Base-by-base conservation (phyloP, 2,888 invertebrate species). In the Keiferia lycopersicella region DNA sequence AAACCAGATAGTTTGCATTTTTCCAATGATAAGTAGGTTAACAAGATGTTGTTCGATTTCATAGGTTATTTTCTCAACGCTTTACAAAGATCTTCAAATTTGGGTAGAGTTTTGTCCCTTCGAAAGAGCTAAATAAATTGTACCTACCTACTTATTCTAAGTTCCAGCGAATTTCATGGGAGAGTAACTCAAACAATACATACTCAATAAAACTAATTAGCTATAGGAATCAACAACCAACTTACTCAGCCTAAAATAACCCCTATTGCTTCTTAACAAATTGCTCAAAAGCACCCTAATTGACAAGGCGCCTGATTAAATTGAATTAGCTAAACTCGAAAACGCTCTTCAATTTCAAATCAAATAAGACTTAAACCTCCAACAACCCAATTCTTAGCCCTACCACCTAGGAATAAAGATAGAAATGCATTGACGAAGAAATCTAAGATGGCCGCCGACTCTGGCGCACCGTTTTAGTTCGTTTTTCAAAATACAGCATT, bases 401-500 rank as follows among this genome's bases (percentile, higher is more conserved):
- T 74, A 74, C 61, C 38, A 8, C 1, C 0, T 22, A 50, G 38
- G 48, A 38, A 59, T 62, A 70, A 69, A 66, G 70, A 69, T 68
- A 39, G 62, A 67, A 70, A 69, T 64, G 72, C 65, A 58, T 64
- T 65, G 34, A 53, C 69, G 63, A 66, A 65, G 65, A 65, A 70
- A 74, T 76, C 64, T 81, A 87, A 87, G 73, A 87, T 87, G 87
- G 87, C 86, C 74, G 74, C 67, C 74, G 71, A 72, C 75, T 69
- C 80, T 61, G 70, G 79, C 81, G 83, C 81, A 77, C 73, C 77
- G 77, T 82, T 82, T 83, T 83, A 71, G 74, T 84, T 83, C 77
- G 76, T 83, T 87, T 88, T 87, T 83, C 78, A 80, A 81, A 82
- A 87, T 68, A 66, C 77, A 74, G 70, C 77, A 75, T 75, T 79